Percentiles rank a stretch among this genome's conserved stretches.
Conservation (phyloP, 2,888 invertebrate genomes). For the Coremacera marginata region DNA sequence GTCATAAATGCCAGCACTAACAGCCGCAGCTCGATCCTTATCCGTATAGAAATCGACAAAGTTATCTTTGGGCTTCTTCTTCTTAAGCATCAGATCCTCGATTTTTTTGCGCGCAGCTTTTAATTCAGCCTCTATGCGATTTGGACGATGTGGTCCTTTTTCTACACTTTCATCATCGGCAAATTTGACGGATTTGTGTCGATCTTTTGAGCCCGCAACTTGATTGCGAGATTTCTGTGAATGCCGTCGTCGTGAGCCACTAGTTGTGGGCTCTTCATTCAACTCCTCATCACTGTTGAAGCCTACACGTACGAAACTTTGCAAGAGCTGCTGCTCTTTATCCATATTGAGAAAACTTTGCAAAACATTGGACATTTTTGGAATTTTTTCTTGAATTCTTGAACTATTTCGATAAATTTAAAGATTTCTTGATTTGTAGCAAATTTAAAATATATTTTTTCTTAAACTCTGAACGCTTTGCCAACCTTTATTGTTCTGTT, state of each 20-base stretch:
- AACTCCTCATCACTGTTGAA: conserved; percentile 70
- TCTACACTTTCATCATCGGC: conserved; percentile 46
- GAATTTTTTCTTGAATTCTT: not conserved
- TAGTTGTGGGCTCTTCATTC: conserved; percentile 67
- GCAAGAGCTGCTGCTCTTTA: conserved; percentile 81
- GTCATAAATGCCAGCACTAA: conserved; percentile 81
- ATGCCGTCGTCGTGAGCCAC: conserved; percentile 24
- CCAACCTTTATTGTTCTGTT: not conserved
- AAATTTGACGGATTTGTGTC: conserved; percentile 45
- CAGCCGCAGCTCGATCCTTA: conserved; percentile 91
- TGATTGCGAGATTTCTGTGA: conserved; percentile 50
- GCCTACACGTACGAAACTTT: conserved; percentile 83
- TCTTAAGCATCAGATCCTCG: conserved; percentile 60
- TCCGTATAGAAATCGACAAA: conserved; percentile 88
- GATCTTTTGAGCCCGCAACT: conserved; percentile 12
- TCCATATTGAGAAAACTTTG: conserved; percentile 77
- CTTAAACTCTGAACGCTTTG: not conserved
- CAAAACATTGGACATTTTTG: conserved; percentile 68
- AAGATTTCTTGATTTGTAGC: too few relatives aligned
- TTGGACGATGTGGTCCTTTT: conserved; percentile 49
- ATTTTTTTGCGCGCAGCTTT: conserved; percentile 58
- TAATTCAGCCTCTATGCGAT: conserved; percentile 60
- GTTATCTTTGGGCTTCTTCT: conserved; percentile 65
- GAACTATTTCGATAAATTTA: not conserved
- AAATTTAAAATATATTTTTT: too few relatives aligned